Evolutionary conservation across 2,888 invertebrate species (phyloP).

Genomic region (Holacanthella duospinosa): DNA sequence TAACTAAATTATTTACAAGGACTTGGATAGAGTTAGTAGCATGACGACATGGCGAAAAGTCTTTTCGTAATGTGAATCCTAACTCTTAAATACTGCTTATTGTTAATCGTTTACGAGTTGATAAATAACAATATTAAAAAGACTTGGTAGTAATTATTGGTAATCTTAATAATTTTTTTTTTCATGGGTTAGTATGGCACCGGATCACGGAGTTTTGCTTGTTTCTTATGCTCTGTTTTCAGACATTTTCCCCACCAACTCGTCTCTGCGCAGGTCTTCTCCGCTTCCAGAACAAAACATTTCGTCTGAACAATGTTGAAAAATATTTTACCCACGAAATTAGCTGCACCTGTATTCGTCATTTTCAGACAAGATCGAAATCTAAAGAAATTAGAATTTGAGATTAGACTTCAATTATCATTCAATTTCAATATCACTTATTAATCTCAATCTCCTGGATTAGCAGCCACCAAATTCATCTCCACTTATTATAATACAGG

Average conservation of each 20-base stretch:
- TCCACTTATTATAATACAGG: too few relatives aligned
- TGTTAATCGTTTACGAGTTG: too few relatives aligned
- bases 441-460: too few relatives aligned
- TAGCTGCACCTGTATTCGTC: slow-evolving; percentile 73
- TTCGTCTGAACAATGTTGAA: slow-evolving; percentile 92
- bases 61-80: too few relatives aligned
- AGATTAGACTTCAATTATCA: slow-evolving; percentile 2
- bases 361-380: slow-evolving; percentile 86
- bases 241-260: slow-evolving; percentile 73
- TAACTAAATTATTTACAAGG: too few relatives aligned
- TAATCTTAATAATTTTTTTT: too few relatives aligned
- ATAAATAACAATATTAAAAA: too few relatives aligned
- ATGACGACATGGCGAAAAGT: too few relatives aligned
- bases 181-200: slow-evolving; percentile 53
- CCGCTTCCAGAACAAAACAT: slow-evolving; percentile 75
- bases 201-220: slow-evolving; percentile 55
- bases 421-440: too few relatives aligned
- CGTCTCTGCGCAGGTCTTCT: slow-evolving; percentile 61
- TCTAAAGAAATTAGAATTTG: slow-evolving; percentile 48
- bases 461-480: neutral
- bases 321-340: slow-evolving; percentile 82
- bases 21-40: too few relatives aligned
- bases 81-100: too few relatives aligned
- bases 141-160: too few relatives aligned
- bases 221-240: slow-evolving; percentile 46